Evolutionary conservation across 2,113 vertebrate genomes (phyloP).

Genomic region (Sinocyclocheilus maitianheensis): DNA sequence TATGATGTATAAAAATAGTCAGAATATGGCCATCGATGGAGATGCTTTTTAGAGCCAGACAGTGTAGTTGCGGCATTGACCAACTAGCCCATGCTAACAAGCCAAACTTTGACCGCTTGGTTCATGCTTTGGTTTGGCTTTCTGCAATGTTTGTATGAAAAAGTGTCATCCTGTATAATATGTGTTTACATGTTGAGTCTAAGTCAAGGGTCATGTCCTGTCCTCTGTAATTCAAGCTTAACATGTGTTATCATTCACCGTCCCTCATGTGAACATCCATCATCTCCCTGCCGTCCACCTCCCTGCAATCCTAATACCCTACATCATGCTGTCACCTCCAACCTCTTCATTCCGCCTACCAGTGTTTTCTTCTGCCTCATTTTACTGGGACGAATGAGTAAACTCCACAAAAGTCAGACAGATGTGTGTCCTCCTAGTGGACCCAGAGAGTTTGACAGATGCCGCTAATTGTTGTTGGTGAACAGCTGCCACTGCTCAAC

Average conservation of each 20-base stretch:
- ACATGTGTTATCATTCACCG: conserved; percentile 9
- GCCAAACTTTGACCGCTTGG: neutral
- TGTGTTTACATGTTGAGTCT: neutral
- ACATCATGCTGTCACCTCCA: conserved; percentile 21
- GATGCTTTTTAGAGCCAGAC: neutral
- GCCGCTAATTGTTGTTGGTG: conserved; percentile 58
- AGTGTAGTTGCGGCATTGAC: neutral
- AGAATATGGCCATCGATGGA: neutral
- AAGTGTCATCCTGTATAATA: neutral
- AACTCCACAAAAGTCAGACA: conserved; percentile 44
- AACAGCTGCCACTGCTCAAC: conserved; percentile 48
- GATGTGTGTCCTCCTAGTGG: conserved; percentile 57
- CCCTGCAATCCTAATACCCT: conserved; percentile 37
- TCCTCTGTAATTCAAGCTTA: conserved; percentile 23
- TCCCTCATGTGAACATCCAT: conserved; percentile 9
- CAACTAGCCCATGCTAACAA: neutral
- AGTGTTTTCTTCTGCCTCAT: neutral
- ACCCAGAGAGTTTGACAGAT: conserved; percentile 57
- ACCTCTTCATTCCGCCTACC: conserved; percentile 15
- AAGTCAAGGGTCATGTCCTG: conserved; percentile 21
- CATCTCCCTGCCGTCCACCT: neutral
- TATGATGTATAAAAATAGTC: neutral
- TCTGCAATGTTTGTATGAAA: neutral
- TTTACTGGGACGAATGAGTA: conserved; percentile 32
- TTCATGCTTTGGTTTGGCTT: neutral